Conservation (phyloP, 2,888 invertebrate genomes). For the Chaetogeoica ovagalla region DNA sequence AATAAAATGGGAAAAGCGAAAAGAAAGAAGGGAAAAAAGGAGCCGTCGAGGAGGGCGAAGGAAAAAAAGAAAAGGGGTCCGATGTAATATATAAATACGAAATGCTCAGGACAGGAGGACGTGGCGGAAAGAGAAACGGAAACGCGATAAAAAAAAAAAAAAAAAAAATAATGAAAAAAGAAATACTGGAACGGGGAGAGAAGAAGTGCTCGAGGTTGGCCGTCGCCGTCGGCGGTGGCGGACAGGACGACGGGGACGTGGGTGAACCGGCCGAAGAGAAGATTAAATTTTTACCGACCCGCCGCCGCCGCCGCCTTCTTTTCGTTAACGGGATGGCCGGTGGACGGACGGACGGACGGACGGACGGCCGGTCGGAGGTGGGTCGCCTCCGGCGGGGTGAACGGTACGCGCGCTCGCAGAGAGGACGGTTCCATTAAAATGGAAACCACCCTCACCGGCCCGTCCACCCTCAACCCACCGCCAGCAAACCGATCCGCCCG, state of each 20-base stretch:
- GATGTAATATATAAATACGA: not conserved
- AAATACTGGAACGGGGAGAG: not conserved
- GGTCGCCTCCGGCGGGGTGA: not conserved
- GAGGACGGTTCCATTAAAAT: constrained; percentile 49
- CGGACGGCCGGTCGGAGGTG: not conserved
- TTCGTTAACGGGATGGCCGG: not conserved
- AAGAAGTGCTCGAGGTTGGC: constrained; percentile 7
- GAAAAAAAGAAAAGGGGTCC: not conserved
- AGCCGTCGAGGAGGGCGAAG: not conserved
- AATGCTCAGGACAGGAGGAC: not conserved
- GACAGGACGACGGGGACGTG: constrained; percentile 17
- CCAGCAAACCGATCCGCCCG: not conserved
- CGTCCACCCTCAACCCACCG: not conserved
- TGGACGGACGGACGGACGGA: not conserved
- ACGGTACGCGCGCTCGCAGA: not conserved
- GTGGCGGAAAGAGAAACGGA: not conserved
- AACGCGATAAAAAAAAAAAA: not conserved
- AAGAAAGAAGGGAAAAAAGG: not conserved
- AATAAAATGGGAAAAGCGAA: constrained; percentile 11
- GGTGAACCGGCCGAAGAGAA: constrained; percentile 52
- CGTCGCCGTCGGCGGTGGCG: constrained; percentile 10
- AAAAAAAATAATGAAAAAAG: not conserved
- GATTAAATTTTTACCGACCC: constrained; percentile 56
- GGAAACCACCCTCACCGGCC: constrained; percentile 24
- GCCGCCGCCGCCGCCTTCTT: constrained; percentile 47